phyloP scores from a whole-genome alignment of 2,797 vertebrate genomes.

The Esox masquinongy region DNA sequence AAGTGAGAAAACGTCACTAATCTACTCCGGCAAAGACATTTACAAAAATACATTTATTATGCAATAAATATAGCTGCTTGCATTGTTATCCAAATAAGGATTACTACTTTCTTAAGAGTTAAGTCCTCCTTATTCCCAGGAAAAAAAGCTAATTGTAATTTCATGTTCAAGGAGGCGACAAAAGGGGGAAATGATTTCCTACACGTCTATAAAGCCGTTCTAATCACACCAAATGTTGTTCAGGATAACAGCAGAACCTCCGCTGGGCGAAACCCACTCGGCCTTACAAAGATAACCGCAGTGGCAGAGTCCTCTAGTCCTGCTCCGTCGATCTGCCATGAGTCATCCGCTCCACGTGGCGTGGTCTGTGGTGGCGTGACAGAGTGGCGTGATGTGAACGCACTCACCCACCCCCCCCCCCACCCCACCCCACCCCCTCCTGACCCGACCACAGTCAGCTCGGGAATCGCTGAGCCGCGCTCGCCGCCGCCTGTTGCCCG shows the following conservation, averaged over 20 bases:
- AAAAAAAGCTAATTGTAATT: no score
- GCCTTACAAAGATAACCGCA: slow-evolving; percentile 20
- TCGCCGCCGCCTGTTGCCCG: slow-evolving; percentile 27
- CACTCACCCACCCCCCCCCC: slow-evolving; percentile 8
- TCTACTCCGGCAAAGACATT: slow-evolving; percentile 17
- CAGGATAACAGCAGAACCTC: no score
- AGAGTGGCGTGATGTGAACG: slow-evolving; percentile 51
- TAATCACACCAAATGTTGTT: no score
- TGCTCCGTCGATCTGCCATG: slow-evolving; percentile 22
- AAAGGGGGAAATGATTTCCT: not conserved
- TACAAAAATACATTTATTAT: slow-evolving; percentile 19
- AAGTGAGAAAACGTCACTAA: slow-evolving; percentile 39
- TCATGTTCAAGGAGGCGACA: no score
- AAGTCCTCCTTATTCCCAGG: no score
- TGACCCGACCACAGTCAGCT: slow-evolving; percentile 39
- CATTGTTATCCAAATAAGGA: slow-evolving; percentile 32
- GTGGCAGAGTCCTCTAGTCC: not conserved
- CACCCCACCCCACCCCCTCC: not conserved
- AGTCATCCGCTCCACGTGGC: slow-evolving; percentile 28
- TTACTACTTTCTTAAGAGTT: not conserved
- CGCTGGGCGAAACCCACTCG: not conserved
- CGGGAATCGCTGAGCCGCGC: slow-evolving; percentile 32
- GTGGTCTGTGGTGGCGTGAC: slow-evolving; percentile 41
- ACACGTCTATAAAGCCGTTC: no score
- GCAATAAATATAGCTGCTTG: not conserved